Evolutionary conservation across 1,140 invertebrate genomes (phyloP), one percentile per base, ranked within the genome.

Genomic region (Euwallacea fornicatus): DNA sequence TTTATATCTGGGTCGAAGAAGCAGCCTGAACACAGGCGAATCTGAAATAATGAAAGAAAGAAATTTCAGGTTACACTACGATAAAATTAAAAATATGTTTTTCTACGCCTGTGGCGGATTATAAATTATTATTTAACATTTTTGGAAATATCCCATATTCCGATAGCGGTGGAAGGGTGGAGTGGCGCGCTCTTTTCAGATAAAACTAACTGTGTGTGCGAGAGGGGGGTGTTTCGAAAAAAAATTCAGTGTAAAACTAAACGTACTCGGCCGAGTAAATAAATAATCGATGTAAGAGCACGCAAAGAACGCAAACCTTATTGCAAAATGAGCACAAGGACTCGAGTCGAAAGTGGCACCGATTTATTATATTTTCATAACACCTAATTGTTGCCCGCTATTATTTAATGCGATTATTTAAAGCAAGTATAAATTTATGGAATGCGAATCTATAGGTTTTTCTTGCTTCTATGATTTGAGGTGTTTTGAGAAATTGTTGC

Each of bases 1-100:
- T 41, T 64, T 50, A 46, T 78, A 78, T 15, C 77, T 71, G 0
- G 77, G 76, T 50, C 75, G 71, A n/a, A 78, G 62, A 6, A 75
- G 72, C 44, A 78, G 69, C 59, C 76, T 76, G 42, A 76, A 70
- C 6, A 70, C 65, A 9, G 74, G 72, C 8, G 72, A 53, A 61
- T 66, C 65, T 73, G 66, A 42, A 75, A 73, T 43, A 69, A 73
- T 66, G 61, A 58, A 7, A 60, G 62, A 46, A 73, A 55, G 1
- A 50, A 50, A 50, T 50, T 11, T 50, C 46, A 33, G 21, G 46
- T 50, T 10, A 2, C 46, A 50, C n/a, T n/a, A 50, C 13, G 4
- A 1, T 33, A 33, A 33, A 50, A 50, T 50, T 50, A 13, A 50
- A 3, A 50, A 33, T 33, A 33, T 33, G 21, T 50, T 50, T 7